Base-by-base conservation (phyloP, 2,797 vertebrate genomes). In the Chromobotia macracanthus region DNA sequence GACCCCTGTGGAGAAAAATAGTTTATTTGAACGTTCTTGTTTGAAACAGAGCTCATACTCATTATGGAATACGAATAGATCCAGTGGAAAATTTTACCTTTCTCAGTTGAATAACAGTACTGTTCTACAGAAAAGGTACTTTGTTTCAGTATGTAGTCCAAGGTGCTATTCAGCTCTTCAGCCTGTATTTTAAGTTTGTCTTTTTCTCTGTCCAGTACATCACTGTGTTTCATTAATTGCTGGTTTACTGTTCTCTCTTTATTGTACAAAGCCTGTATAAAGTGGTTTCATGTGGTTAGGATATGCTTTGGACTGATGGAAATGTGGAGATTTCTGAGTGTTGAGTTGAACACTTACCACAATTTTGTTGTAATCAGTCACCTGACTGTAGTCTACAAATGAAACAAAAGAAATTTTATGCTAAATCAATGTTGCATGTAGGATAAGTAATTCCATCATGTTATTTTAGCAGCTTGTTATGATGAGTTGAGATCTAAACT, bases 71-170 rank as follows among this genome's bases (percentile, higher is more conserved):
- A 19, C 18, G 10, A 31, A 66, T n/a, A 21, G 15, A 55, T 61
- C 9, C 38, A 31, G 10, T 23, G 35, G 3, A 72, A 35, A 11
- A 65, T n/a, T 23, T 35, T 66, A 79, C 79, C 25, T 6, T 72
- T 38, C 80, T 87, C 83, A 87, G 74, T 88, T 10, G 82, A 18
- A 19, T 86, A 81, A 61, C 92, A 93, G 82, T 64, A 66, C 0
- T 5, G 0, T 0, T 6, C 5, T 8, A 88, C 89, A 28, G 63
- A 25, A 19, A 93, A 90, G 2, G 0, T 0, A 0, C 73, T 0
- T 5, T 87, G 76, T 2, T 80, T 46, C 16, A 89, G 21, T 56
- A 93, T 90, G 69, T 80, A 12, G n/a, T 19, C 9, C 35, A 84
- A 68, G 3, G 60, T 73, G 1, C 11, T 68, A 0, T 87, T 90